A percentile compares a stretch with the other conserved stretches of the same genome.
phyloP scores from a whole-genome alignment of 2,888 invertebrate genomes.

The Microdon myrmicae region DNA sequence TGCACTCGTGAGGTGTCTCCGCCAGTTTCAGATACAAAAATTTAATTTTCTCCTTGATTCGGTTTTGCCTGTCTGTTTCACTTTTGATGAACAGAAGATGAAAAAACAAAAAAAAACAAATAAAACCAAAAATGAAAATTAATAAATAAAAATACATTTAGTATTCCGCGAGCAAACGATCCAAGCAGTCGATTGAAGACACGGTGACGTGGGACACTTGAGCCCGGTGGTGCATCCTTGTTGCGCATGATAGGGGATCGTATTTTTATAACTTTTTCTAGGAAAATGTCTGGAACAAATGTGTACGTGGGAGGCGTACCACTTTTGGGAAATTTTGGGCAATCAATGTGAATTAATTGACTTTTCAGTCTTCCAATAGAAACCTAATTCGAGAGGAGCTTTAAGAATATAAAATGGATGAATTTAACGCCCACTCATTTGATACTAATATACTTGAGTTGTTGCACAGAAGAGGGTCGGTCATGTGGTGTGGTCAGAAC shows the following conservation, averaged over 20 bases:
- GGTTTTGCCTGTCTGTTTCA: conserved; percentile 20
- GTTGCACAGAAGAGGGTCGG: no score
- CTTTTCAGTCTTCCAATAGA: no score
- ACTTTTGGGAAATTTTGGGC: no score
- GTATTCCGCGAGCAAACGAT: conserved; percentile 41
- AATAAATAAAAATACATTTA: conserved; percentile 25
- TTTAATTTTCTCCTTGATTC: background rate
- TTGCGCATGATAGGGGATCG: conserved; percentile 13
- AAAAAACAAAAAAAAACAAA: background rate
- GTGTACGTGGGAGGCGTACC: conserved; percentile 31
- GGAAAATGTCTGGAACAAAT: conserved; percentile 17
- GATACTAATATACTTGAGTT: no score
- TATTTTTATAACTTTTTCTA: conserved; percentile 42
- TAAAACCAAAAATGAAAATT: background rate
- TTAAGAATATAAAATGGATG: no score
- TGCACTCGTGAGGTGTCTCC: conserved; percentile 49
- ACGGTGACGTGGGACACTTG: conserved; percentile 14
- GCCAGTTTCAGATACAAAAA: conserved; percentile 26
- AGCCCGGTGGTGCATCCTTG: conserved; percentile 22
- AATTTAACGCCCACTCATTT: no score
- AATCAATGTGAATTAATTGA: no score
- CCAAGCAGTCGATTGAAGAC: conserved; percentile 9
- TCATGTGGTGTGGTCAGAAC: no score
- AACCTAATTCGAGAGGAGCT: no score
- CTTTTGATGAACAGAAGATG: conserved; percentile 26